Evolutionary conservation across 1,140 invertebrate species (phyloP).

Genomic region (Drosophila asahinai): DNA sequence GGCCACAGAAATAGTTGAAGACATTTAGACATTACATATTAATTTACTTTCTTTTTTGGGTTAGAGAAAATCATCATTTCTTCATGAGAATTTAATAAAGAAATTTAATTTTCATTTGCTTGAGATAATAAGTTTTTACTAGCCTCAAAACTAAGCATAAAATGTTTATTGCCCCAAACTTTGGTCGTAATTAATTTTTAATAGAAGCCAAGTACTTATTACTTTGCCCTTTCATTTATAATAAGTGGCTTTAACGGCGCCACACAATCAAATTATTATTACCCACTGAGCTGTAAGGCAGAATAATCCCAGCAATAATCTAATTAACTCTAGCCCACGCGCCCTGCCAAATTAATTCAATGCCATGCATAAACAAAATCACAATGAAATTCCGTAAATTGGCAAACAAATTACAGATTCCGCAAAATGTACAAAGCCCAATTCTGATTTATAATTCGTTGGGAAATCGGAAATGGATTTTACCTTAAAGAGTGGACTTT

Average conservation of each 20-base stretch:
- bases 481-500: neutral
- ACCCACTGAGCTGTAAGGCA: constrained; percentile 44
- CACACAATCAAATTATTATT: constrained; percentile 30
- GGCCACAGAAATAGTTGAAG: neutral
- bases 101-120: neutral
- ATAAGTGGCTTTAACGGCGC: neutral
- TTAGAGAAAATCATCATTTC: neutral
- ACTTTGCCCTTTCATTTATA: neutral
- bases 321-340: constrained; percentile 37
- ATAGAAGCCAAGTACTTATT: neutral
- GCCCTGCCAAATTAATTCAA: constrained; percentile 59
- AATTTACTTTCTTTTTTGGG: neutral
- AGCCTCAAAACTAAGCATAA: too few relatives aligned
- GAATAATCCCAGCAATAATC: constrained; percentile 53
- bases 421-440: constrained; percentile 26
- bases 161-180: too few relatives aligned
- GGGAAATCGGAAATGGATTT: neutral
- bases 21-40: neutral
- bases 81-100: neutral
- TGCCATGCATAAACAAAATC: constrained; percentile 39
- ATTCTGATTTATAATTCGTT: constrained; percentile 2
- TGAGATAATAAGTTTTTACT: neutral
- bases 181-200: neutral
- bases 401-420: constrained; percentile 25
- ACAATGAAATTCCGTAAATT: constrained; percentile 31